phyloP scores from a whole-genome alignment of 2,797 vertebrate species.

The Cercopithecus hamlyni region DNA sequence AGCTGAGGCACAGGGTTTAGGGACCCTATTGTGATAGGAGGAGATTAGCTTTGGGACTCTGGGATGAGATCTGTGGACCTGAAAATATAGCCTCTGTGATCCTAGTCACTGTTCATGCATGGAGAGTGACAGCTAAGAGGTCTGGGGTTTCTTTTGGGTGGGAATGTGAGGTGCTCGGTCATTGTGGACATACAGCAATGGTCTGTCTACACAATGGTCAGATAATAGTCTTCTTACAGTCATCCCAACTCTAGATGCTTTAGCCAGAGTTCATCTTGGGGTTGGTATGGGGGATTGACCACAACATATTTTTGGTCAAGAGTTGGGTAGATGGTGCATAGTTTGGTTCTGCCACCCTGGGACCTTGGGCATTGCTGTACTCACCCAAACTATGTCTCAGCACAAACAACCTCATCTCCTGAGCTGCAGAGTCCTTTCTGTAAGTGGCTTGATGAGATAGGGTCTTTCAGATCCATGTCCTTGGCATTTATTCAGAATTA shows the following conservation, averaged over 20 bases:
- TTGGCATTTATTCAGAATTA: conserved; percentile 15
- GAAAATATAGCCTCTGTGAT: neutral
- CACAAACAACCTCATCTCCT: neutral
- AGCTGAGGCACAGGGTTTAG: neutral
- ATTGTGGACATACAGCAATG: neutral
- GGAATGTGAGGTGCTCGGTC: neutral
- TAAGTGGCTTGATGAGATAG: neutral
- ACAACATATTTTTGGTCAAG: neutral
- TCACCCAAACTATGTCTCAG: neutral
- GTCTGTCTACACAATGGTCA: neutral
- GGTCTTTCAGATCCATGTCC: neutral
- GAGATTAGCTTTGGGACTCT: neutral
- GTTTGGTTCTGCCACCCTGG: neutral
- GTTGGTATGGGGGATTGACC: neutral
- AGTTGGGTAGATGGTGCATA: neutral
- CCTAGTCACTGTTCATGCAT: neutral
- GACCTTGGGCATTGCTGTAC: neutral
- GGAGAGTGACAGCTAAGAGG: neutral
- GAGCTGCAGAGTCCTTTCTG: neutral
- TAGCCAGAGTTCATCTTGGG: neutral
- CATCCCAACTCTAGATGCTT: neutral
- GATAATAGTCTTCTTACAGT: neutral
- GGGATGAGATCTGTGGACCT: neutral
- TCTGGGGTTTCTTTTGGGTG: neutral
- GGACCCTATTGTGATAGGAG: neutral